These are phyloP conservation scores for Arge pagana DNA, from an alignment of 2,888 invertebrate genomes.

Conservation along the genomic window DNA sequence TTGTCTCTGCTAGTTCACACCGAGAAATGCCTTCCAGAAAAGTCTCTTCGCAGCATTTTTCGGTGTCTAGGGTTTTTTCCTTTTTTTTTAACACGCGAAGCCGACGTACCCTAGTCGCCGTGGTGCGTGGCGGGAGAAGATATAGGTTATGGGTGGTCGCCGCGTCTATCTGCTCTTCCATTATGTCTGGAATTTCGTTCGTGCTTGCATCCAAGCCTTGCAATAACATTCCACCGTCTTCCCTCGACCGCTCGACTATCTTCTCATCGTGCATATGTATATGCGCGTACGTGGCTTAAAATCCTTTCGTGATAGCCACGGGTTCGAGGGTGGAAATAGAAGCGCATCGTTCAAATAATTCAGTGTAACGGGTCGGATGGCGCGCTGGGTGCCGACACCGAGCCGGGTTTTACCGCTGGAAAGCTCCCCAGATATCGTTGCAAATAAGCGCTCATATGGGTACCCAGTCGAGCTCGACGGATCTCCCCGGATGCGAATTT, in stretches of 20 bases:
- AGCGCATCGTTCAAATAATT: background rate
- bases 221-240: slow-evolving; percentile 39
- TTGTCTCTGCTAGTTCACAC: too few species aligned
- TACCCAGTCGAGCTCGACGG: too few species aligned
- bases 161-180: slow-evolving; percentile 25
- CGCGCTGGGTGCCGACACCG: background rate
- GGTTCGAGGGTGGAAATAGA: too few species aligned
- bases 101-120: too few species aligned
- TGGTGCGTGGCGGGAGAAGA: background rate
- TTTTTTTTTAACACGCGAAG: background rate
- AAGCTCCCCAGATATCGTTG: background rate
- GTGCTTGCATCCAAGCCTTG: slow-evolving; percentile 31
- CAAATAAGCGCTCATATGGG: background rate
- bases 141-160: slow-evolving; percentile 7
- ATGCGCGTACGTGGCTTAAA: background rate
- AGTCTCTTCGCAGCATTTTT: too few species aligned
- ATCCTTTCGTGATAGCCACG: slow-evolving; percentile 1
- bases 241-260: background rate
- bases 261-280: background rate
- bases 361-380: background rate
- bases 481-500: too few species aligned
- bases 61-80: background rate
- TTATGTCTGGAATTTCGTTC: slow-evolving; percentile 39
- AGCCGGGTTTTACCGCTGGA: too few species aligned
- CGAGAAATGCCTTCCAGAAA: too few species aligned